phyloP scores from a whole-genome alignment of 2,797 vertebrate species.

The Perdix hodgsoniae region DNA sequence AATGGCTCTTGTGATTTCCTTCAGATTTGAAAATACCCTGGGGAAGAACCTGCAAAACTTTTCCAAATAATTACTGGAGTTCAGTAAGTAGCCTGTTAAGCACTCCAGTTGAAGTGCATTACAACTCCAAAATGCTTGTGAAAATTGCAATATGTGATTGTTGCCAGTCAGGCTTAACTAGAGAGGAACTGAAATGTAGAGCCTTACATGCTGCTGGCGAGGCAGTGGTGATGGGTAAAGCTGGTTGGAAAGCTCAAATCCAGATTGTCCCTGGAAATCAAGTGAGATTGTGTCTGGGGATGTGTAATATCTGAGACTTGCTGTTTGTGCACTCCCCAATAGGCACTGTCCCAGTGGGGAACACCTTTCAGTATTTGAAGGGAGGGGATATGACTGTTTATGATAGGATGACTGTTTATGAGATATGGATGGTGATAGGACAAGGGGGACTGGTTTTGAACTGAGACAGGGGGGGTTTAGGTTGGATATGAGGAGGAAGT shows the following conservation, averaged over 20 bases:
- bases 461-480: too few relatives aligned
- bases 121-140: background rate
- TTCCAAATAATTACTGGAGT: background rate
- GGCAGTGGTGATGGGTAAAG: background rate
- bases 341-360: rapidly evolving
- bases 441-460: too few relatives aligned
- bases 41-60: background rate
- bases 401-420: too few relatives aligned
- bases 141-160: background rate
- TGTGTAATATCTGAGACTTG: background rate
- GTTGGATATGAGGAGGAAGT: too few relatives aligned
- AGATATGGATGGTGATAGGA: too few relatives aligned
- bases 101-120: too few relatives aligned
- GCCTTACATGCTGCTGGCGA: background rate
- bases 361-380: too few relatives aligned
- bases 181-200: background rate
- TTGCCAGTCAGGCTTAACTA: background rate
- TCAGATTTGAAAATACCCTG: background rate
- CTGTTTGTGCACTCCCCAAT: background rate
- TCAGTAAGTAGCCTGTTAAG: background rate
- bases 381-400: too few relatives aligned
- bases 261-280: background rate
- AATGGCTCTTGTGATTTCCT: background rate
- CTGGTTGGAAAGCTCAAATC: background rate
- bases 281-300: background rate